A percentile compares a stretch with the other conserved stretches of the same genome.
These are phyloP conservation scores for Porphyrio hochstetteri DNA, from an alignment of 2,113 vertebrate species.

Conservation along the genomic window DNA sequence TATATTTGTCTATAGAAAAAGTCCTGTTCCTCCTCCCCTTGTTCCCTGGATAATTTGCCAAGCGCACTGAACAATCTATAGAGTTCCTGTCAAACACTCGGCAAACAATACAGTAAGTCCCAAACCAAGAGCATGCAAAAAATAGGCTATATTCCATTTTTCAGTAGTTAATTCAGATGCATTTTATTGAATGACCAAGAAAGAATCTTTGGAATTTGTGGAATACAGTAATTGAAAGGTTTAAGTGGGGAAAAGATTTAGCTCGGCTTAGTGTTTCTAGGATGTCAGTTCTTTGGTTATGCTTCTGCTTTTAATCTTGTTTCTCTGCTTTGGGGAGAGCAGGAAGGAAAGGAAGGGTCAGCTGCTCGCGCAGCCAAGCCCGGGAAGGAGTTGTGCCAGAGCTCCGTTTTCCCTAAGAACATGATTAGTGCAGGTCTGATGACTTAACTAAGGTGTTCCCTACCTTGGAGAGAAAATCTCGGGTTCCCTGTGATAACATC, in stretches of 20 bases:
- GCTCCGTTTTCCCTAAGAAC: not conserved
- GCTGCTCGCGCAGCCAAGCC: not conserved
- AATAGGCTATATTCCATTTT: conserved; percentile 14
- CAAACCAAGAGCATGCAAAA: not conserved
- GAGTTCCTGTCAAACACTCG: not conserved
- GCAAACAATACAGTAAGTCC: conserved; percentile 20
- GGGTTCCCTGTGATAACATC: not conserved
- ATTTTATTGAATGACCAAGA: conserved; percentile 39
- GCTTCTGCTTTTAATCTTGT: conserved; percentile 68
- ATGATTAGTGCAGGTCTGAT: not conserved
- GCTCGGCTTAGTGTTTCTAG: conserved; percentile 52
- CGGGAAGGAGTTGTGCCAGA: not conserved
- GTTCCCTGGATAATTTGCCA: not conserved
- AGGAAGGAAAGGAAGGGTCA: conserved; percentile 48
- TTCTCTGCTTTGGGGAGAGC: conserved; percentile 32
- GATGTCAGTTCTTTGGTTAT: conserved; percentile 61
- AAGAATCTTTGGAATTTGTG: conserved; percentile 50
- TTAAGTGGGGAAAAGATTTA: conserved; percentile 54
- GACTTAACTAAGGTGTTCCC: not conserved
- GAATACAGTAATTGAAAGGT: conserved; percentile 58
- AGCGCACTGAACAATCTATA: not conserved
- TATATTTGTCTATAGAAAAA: conserved; percentile 19
- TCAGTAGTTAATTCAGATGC: conserved; percentile 2
- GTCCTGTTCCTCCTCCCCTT: not conserved
- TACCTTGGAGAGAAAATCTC: conserved; percentile 2